These are phyloP conservation scores for Bubalus kerabau DNA, from an alignment of 2,113 vertebrate genomes.

Conservation along the genomic window DNA sequence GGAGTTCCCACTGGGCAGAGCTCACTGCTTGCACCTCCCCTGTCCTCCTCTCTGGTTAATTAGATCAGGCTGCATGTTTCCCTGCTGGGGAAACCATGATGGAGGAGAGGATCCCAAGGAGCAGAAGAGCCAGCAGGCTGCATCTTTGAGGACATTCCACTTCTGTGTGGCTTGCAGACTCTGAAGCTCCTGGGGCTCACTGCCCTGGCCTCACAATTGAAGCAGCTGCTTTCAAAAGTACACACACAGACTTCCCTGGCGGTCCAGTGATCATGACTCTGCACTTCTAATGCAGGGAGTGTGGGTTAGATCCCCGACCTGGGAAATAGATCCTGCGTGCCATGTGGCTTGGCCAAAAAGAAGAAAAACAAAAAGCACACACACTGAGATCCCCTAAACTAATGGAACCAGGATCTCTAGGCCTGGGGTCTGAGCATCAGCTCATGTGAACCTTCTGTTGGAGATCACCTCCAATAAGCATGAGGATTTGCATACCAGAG, in stretches of 20 bases:
- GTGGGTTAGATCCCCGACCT: neutral
- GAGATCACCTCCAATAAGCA: fast-evolving
- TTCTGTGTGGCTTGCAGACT: fast-evolving
- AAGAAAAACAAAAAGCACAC: neutral
- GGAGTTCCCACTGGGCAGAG: neutral
- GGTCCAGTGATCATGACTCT: neutral
- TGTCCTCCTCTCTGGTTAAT: neutral
- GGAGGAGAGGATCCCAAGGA: neutral
- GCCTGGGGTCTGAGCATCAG: neutral
- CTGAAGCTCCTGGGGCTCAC: fast-evolving
- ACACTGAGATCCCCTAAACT: neutral
- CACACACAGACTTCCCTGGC: neutral
- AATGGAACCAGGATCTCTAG: fast-evolving
- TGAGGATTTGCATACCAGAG: fast-evolving
- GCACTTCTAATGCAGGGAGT: neutral
- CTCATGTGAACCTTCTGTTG: fast-evolving
- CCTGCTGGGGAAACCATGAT: fast-evolving
- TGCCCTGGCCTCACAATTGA: neutral
- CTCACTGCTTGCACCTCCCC: neutral
- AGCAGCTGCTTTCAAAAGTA: neutral
- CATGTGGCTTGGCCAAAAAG: neutral
- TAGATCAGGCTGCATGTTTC: neutral
- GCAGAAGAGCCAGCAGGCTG: no score
- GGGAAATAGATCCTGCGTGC: neutral
- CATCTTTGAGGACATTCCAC: fast-evolving